Conservation (phyloP, 1,140 invertebrate genomes). For the Planococcus citri region DNA sequence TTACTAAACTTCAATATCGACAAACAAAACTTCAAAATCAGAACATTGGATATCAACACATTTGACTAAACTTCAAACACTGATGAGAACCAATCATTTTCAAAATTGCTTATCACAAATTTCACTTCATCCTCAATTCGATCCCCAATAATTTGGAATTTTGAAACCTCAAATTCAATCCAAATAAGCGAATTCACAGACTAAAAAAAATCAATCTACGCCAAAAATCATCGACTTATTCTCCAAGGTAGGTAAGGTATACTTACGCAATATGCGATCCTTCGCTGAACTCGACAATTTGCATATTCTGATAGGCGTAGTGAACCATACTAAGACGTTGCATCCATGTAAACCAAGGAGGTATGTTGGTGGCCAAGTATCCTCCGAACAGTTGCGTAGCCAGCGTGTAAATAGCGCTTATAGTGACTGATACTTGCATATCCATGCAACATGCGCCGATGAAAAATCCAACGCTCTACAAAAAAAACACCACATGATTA, state of each 20-base stretch:
- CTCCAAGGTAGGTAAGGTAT: neutral
- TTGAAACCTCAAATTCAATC: too few species aligned
- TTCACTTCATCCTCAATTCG: neutral
- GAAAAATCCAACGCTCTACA: slow-evolving; percentile 68
- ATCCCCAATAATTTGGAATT: neutral
- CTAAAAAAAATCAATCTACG: too few species aligned
- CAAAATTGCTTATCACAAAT: too few species aligned
- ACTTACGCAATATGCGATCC: slow-evolving; percentile 54
- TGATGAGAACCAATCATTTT: too few species aligned
- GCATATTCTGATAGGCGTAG: slow-evolving; percentile 77
- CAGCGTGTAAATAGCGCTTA: slow-evolving; percentile 65
- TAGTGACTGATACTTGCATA: slow-evolving; percentile 65
- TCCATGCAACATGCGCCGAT: slow-evolving; percentile 69
- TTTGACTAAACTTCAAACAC: too few species aligned
- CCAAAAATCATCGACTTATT: neutral
- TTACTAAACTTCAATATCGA: too few species aligned
- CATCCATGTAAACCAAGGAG: slow-evolving; percentile 65
- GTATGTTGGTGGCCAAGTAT: slow-evolving; percentile 64
- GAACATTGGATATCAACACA: too few species aligned
- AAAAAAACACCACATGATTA: slow-evolving; percentile 19
- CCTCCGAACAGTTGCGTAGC: slow-evolving; percentile 70
- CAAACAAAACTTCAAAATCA: too few species aligned
- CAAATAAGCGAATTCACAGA: slow-evolving; percentile 24
- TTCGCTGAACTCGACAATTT: slow-evolving; percentile 65
- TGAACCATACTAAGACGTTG: slow-evolving; percentile 67